phyloP scores from a whole-genome alignment of 2,888 invertebrate species.

The Tachina grossa region DNA sequence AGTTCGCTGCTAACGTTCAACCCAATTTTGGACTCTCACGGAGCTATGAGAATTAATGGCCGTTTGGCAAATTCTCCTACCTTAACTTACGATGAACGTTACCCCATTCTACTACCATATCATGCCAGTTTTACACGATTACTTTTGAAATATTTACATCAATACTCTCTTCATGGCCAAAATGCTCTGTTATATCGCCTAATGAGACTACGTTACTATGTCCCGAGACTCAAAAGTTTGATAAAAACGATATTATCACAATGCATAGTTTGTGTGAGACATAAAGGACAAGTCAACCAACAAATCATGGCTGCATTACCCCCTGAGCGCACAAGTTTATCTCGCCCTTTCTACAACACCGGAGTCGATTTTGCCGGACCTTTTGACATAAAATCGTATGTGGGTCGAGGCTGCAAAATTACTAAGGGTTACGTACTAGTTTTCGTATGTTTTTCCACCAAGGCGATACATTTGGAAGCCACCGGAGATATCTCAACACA shows the following conservation, averaged over 20 bases:
- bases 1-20: background rate
- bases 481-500: constrained; percentile 2
- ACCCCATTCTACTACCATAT: constrained; percentile 1
- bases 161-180: constrained; percentile 13
- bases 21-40: background rate
- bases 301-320: no score
- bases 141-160: background rate
- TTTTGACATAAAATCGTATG: no score
- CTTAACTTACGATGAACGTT: background rate
- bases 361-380: no score
- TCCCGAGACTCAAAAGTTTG: no score
- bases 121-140: background rate
- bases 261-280: background rate
- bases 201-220: no score
- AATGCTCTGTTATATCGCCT: background rate
- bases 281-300: background rate
- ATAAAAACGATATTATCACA: background rate
- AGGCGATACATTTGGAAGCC: no score
- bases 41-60: background rate
- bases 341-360: no score
- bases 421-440: no score
- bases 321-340: no score
- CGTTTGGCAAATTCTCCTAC: background rate
- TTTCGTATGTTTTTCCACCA: no score
- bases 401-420: no score